These are phyloP conservation scores for Rallus limicola DNA, from an alignment of 2,113 vertebrate genomes.

Conservation along the genomic window DNA sequence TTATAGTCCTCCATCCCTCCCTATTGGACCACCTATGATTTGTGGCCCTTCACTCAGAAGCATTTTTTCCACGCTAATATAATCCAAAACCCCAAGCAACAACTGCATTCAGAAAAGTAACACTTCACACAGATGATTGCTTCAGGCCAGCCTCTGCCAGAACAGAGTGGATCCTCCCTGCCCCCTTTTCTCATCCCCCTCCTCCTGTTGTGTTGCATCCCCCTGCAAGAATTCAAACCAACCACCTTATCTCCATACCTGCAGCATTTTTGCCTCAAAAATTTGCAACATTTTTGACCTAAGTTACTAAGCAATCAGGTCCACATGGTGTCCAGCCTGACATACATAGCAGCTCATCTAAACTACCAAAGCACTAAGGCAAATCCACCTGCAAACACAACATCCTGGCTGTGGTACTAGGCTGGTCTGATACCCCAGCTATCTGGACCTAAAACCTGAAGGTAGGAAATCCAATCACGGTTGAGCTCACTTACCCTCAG, in stretches of 20 bases:
- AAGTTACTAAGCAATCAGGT: background rate
- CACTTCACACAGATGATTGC: background rate
- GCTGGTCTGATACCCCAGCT: background rate
- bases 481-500: background rate
- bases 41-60: slow-evolving; percentile 14
- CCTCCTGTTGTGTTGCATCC: no score
- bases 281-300: background rate
- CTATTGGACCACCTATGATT: slow-evolving; percentile 52
- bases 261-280: background rate
- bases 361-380: background rate
- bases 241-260: background rate
- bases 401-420: background rate
- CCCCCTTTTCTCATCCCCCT: background rate
- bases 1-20: slow-evolving; percentile 40
- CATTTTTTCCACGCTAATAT: slow-evolving; percentile 38
- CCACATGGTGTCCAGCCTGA: background rate
- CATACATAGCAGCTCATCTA: background rate
- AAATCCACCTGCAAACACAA: background rate
- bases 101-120: background rate
- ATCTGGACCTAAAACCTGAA: background rate
- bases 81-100: slow-evolving; percentile 41
- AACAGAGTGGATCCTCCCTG: background rate
- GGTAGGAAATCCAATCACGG: background rate
- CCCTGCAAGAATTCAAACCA: background rate
- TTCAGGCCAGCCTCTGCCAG: background rate